Evolutionary conservation across 2,113 vertebrate species (phyloP).

Genomic region (Mastomys natalensis): DNA sequence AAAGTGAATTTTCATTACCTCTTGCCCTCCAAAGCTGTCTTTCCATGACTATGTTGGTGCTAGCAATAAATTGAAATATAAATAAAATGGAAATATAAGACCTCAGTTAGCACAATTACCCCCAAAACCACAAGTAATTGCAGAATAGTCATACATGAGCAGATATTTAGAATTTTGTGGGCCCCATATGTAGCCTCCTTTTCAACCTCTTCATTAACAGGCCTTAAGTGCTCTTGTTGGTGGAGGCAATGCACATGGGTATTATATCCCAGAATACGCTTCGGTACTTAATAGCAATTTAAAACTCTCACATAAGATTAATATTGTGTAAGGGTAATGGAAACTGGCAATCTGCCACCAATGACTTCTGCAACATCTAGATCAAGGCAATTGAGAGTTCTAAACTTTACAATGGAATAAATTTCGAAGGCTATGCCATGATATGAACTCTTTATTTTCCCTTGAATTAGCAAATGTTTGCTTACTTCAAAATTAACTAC

Average conservation of each 20-base stretch:
- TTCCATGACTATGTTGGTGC: neutral
- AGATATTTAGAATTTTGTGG: neutral
- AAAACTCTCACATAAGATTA: constrained; percentile 56
- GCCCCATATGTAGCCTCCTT: neutral
- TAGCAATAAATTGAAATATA: constrained; percentile 14
- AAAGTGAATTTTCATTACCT: constrained; percentile 4
- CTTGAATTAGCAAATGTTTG: constrained; percentile 38
- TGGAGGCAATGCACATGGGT: neutral
- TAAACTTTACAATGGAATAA: neutral
- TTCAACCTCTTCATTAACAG: neutral
- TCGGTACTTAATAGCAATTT: constrained; percentile 21
- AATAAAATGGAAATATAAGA: constrained; percentile 14
- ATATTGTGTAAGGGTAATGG: constrained; percentile 21
- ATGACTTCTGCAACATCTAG: constrained; percentile 22
- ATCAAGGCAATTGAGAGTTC: neutral
- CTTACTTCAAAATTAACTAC: neutral
- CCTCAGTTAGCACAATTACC: neutral
- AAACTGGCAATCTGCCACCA: constrained; percentile 51
- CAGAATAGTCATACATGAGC: neutral
- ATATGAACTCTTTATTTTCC: neutral
- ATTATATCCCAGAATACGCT: constrained; percentile 23
- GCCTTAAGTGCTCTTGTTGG: constrained; percentile 17
- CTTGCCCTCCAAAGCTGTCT: neutral
- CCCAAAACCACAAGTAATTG: constrained; percentile 19
- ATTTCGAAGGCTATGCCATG: neutral